Conservation (phyloP, 2,797 vertebrate species). For the Falco cherrug region DNA sequence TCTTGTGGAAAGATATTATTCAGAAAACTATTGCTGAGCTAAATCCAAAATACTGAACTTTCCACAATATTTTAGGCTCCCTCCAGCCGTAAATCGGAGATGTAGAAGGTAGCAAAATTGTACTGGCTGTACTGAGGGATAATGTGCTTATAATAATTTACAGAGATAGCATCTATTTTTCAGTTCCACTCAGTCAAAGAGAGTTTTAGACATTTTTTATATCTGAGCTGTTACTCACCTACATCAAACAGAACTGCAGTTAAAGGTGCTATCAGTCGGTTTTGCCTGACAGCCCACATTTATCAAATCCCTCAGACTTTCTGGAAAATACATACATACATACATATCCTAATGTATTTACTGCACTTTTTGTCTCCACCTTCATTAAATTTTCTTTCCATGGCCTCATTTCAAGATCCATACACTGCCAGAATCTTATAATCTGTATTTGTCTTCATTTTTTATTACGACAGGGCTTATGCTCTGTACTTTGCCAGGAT, state of each 20-base stretch:
- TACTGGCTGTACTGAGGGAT: not conserved
- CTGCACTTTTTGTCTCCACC: not conserved
- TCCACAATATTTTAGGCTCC: not conserved
- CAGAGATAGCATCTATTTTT: not conserved
- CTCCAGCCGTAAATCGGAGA: not conserved
- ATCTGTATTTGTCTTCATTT: not conserved
- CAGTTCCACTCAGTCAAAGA: not conserved
- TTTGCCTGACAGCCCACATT: not conserved
- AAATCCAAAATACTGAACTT: not conserved
- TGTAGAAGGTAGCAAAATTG: not conserved
- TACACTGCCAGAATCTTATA: not conserved
- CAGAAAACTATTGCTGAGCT: not conserved
- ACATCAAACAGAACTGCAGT: not conserved
- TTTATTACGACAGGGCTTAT: not conserved
- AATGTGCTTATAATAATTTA: not conserved
- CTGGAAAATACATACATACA: not conserved
- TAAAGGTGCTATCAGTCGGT: not conserved
- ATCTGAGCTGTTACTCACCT: not conserved
- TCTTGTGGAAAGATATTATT: not conserved
- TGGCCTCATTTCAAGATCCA: not conserved
- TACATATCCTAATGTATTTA: not conserved
- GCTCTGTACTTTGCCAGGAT: not conserved
- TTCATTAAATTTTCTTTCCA: not conserved
- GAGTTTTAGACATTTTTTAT: not conserved
- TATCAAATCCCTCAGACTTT: not conserved